phyloP scores from a whole-genome alignment of 1,140 invertebrate species.

The Bombus huntii region DNA sequence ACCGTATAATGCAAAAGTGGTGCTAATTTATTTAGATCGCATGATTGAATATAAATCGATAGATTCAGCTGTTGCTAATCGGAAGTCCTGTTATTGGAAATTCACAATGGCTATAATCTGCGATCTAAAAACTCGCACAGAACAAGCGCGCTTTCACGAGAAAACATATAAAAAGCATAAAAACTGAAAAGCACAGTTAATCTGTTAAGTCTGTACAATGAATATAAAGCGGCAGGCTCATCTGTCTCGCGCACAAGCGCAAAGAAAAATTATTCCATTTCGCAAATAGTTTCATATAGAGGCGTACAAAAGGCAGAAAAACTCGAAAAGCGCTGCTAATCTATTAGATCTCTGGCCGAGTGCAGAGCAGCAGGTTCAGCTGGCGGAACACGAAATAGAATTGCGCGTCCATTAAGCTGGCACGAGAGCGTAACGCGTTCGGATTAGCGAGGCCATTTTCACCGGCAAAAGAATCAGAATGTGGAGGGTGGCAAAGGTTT shows the following conservation, averaged over 20 bases:
- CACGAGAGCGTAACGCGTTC: slow-evolving; percentile 12
- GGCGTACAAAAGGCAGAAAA: neutral
- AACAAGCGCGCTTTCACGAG: neutral
- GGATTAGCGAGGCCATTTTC: slow-evolving; percentile 31
- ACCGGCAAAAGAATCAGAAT: neutral
- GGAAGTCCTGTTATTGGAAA: too few species aligned
- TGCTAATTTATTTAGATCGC: too few species aligned
- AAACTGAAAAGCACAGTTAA: neutral
- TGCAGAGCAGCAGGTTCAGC: neutral
- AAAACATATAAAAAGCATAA: neutral
- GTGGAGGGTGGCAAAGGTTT: neutral
- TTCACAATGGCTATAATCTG: too few species aligned
- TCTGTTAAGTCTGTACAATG: neutral
- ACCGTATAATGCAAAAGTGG: too few species aligned
- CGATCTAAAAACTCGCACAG: too few species aligned
- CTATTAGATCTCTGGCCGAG: neutral
- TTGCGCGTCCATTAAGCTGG: neutral
- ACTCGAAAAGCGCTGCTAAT: neutral
- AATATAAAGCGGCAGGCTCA: neutral
- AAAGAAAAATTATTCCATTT: neutral
- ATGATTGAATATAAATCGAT: too few species aligned
- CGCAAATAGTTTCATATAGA: neutral
- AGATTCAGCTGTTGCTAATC: too few species aligned
- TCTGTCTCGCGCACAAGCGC: neutral
- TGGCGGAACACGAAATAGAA: neutral